phyloP scores from a whole-genome alignment of 2,888 invertebrate genomes.

The Cosmia pyralina region DNA sequence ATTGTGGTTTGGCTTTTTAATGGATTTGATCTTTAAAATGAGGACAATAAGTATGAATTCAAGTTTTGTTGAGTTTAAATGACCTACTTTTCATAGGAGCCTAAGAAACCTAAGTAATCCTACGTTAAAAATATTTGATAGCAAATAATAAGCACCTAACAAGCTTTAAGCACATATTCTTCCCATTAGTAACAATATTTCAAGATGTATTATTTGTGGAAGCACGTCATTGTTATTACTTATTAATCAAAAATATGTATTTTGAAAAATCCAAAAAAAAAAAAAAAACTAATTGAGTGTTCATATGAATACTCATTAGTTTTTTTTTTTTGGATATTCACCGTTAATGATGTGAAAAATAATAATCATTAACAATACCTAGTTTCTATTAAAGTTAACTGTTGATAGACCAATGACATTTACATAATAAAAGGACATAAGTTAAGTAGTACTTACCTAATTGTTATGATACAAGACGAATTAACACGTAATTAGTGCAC shows the following conservation, averaged over 20 bases:
- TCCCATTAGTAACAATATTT: not conserved
- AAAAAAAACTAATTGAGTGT: not conserved
- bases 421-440: conserved; percentile 14
- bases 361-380: not conserved
- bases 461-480: conserved; percentile 34
- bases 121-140: too few relatives aligned
- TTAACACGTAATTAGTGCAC: conserved; percentile 34
- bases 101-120: not conserved
- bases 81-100: not conserved
- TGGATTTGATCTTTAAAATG: not conserved
- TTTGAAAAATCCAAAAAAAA: not conserved
- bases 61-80: not conserved
- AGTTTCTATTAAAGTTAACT: not conserved
- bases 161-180: not conserved
- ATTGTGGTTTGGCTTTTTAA: not conserved
- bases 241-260: not conserved
- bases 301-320: too few relatives aligned
- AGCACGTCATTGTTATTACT: not conserved
- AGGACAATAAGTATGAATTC: not conserved
- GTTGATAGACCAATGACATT: not conserved
- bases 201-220: not conserved
- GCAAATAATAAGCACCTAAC: not conserved
- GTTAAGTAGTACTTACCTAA: conserved; percentile 8
- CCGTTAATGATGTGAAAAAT: conserved; percentile 10
- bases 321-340: too few relatives aligned